These are phyloP conservation scores for Leptinotarsa lineolata DNA, from an alignment of 1,140 invertebrate species.

Conservation along the genomic window DNA sequence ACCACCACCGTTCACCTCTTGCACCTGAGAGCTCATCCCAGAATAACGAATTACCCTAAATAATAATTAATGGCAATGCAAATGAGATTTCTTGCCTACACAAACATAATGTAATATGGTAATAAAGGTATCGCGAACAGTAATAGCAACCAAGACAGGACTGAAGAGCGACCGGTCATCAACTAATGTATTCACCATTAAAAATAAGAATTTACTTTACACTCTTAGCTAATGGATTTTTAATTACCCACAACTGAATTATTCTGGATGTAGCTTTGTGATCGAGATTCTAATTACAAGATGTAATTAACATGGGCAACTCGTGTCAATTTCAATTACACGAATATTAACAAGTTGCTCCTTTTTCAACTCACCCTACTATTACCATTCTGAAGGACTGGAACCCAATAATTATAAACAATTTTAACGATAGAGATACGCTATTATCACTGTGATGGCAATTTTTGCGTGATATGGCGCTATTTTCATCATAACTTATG, in stretches of 20 bases:
- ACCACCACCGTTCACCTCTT: too few relatives aligned
- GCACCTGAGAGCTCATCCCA: background rate
- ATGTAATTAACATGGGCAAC: constrained; percentile 47
- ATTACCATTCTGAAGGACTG: constrained; percentile 34
- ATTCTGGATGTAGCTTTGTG: constrained; percentile 35
- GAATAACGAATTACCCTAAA: constrained; percentile 19
- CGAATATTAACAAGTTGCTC: constrained; percentile 44
- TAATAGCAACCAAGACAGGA: constrained; percentile 7
- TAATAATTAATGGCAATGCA: constrained; percentile 24
- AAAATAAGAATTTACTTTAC: constrained; percentile 47
- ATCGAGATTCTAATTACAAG: constrained; percentile 47
- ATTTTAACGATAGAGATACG: constrained; percentile 30
- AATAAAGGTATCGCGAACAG: constrained; percentile 15
- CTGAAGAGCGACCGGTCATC: constrained; percentile 32
- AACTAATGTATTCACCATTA: constrained; percentile 48
- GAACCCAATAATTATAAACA: constrained; percentile 40
- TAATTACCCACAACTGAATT: constrained; percentile 52
- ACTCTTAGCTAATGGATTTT: constrained; percentile 53
- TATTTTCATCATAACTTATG: too few relatives aligned
- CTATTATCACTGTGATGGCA: background rate
- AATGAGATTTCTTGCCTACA: constrained; percentile 11
- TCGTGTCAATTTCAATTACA: constrained; percentile 51
- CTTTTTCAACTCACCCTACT: constrained; percentile 31
- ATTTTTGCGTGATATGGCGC: too few relatives aligned
- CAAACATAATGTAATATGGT: constrained; percentile 24